Percentiles rank a stretch among this genome's conserved stretches.
Conservation (phyloP, 37 sponge, comb jelly and placozoan genomes). For the Chondrilla cf. caribensis region DNA sequence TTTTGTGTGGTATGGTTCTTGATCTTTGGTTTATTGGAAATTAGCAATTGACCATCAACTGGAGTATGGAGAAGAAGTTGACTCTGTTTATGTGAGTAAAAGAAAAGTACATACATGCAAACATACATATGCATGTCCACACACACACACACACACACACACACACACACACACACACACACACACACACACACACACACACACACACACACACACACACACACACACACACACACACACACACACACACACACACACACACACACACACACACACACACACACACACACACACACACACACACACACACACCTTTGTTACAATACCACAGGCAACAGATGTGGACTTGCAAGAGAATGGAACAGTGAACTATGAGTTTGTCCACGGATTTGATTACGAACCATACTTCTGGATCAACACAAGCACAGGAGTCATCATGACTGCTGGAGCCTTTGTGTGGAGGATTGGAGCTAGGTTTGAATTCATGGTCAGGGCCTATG, state of each 20-base stretch:
- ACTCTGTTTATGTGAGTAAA: conserved; percentile 1
- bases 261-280: too few species aligned
- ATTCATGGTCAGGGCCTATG: conserved; percentile 6
- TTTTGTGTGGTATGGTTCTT: background rate
- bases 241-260: too few species aligned
- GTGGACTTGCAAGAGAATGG: background rate
- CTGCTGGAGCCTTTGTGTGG: conserved; percentile 22
- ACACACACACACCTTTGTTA: background rate
- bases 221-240: too few species aligned
- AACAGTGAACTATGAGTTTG: conserved; percentile 21
- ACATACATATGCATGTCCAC: too few species aligned
- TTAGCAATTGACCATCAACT: conserved; percentile 20
- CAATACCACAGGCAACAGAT: background rate
- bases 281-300: too few species aligned
- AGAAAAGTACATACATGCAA: background rate
- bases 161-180: too few species aligned
- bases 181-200: too few species aligned
- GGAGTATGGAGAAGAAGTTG: conserved; percentile 26
- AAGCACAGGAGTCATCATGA: background rate
- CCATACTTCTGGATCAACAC: conserved; percentile 19
- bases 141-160: too few species aligned
- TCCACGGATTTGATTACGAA: background rate
- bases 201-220: too few species aligned
- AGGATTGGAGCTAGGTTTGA: conserved; percentile 10
- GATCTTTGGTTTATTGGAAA: background rate